Base-by-base conservation (phyloP, 2,888 invertebrate species). In the Tipula unca region DNA sequence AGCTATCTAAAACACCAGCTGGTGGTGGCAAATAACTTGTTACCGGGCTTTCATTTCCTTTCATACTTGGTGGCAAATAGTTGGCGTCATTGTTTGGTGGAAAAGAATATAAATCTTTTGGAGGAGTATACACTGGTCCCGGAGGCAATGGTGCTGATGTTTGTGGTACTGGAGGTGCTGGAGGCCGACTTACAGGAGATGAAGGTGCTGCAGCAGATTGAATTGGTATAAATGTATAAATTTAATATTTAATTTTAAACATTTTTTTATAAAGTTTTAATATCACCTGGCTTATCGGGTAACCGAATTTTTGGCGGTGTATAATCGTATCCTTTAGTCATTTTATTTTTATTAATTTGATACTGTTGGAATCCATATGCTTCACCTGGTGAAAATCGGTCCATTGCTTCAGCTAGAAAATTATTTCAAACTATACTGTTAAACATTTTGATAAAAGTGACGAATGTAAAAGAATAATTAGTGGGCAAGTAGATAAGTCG, bases 381-480 rank as follows among this genome's bases (percentile, higher is more conserved):
- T 87, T 91, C 90, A 8, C 90, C 89, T 0, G 90, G 91, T 0
- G 90, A 88, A 87, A 90, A 91, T 6, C 91, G 89, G 88, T 91
- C 90, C 35, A 86, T 87, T 69, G 90, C 88, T 87, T 3, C 8
- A 48, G 3, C n/a, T 48, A n/a, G 2, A 36, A 36, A 36, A 36
- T n/a, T n/a, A n/a, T n/a, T n/a, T n/a, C n/a, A n/a, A n/a, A n/a
- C n/a, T n/a, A n/a, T n/a, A n/a, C n/a, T n/a, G n/a, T n/a, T n/a
- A n/a, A n/a, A n/a, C n/a, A n/a, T n/a, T n/a, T n/a, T n/a, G n/a
- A n/a, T n/a, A n/a, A n/a, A n/a, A n/a, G n/a, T n/a, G n/a, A n/a
- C n/a, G n/a, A n/a, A n/a, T n/a, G n/a, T n/a, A n/a, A n/a, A n/a
- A n/a, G n/a, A n/a, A n/a, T n/a, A n/a, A n/a, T n/a, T n/a, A n/a